Conservation (phyloP, 2,888 invertebrate genomes). For the Cerceris rybyensis region DNA sequence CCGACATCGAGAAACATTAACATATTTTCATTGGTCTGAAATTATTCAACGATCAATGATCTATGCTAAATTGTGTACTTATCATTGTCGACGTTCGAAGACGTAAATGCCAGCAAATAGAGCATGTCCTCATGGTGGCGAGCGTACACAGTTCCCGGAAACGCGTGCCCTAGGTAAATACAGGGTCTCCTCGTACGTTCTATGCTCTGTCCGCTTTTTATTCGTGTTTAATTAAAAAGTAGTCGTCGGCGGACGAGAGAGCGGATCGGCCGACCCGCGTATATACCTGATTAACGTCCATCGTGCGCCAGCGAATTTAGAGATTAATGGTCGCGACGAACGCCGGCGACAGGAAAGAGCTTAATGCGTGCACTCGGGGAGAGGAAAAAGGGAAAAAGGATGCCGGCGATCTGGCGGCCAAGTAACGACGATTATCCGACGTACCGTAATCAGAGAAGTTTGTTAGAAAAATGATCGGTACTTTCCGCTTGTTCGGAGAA, state of each 20-base stretch:
- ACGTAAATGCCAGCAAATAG: conserved; percentile 47
- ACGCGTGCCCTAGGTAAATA: conserved; percentile 59
- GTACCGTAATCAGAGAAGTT: conserved; percentile 27
- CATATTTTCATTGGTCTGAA: conserved; percentile 66
- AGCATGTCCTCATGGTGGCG: conserved; percentile 20
- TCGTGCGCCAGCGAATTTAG: conserved; percentile 62
- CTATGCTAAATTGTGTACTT: conserved; percentile 56
- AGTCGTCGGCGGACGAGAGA: conserved; percentile 49
- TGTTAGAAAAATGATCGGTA: conserved; percentile 49
- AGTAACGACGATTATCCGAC: conserved; percentile 47
- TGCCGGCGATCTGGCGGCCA: conserved; percentile 36
- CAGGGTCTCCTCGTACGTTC: conserved; percentile 44
- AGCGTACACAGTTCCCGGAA: conserved; percentile 45
- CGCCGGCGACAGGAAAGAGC: conserved; percentile 59
- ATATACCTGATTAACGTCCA: conserved; percentile 67
- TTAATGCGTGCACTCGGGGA: conserved; percentile 54
- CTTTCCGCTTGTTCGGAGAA: conserved; percentile 38
- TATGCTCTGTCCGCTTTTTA: conserved; percentile 56
- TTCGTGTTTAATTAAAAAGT: conserved; percentile 66
- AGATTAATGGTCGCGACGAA: conserved; percentile 63
- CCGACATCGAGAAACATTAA: conserved; percentile 56
- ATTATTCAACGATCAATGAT: conserved; percentile 55
- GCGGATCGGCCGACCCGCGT: conserved; percentile 47
- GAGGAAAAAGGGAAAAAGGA: conserved; percentile 53
- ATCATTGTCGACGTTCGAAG: conserved; percentile 49